Evolutionary conservation across 37 sponge, comb jelly and placozoan species (phyloP).

Genomic region (Aplysina aerophoba): DNA sequence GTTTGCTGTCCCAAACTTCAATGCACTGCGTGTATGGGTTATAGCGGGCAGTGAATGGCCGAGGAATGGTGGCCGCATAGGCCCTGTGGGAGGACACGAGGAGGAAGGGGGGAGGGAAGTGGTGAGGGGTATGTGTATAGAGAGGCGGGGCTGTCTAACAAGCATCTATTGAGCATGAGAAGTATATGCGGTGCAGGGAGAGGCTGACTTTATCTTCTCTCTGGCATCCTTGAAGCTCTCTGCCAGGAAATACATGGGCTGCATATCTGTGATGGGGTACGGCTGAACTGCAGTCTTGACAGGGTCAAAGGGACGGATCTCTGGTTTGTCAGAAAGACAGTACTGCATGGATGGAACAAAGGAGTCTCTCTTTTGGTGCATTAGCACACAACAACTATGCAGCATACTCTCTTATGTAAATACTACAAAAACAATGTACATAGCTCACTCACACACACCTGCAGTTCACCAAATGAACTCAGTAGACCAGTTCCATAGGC

Average conservation of each 20-base stretch:
- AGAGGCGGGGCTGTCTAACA: no score
- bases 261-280: constrained; percentile 94
- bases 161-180: not conserved
- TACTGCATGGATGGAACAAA: constrained; percentile 52
- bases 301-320: constrained; percentile 81
- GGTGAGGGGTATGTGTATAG: no score
- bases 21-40: constrained; percentile 95
- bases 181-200: not conserved
- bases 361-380: not conserved
- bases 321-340: constrained; percentile 82
- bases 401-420: no score
- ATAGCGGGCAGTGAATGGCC: constrained; percentile 87
- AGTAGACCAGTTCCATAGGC: constrained; percentile 97
- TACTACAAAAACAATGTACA: not conserved
- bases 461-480: constrained; percentile 94
- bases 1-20: constrained; percentile 79
- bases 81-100: constrained; percentile 58
- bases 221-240: constrained; percentile 90
- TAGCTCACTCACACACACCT: constrained; percentile 45
- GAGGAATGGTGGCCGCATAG: constrained; percentile 86
- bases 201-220: constrained; percentile 87
- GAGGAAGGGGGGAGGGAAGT: no score
- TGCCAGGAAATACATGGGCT: constrained; percentile 93
- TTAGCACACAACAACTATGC: not conserved
- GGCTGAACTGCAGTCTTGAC: constrained; percentile 66